A percentile compares a stretch with the other conserved stretches of the same genome.
Conservation (phyloP, 1,140 invertebrate species). For the Drosophila melanogaster region DNA sequence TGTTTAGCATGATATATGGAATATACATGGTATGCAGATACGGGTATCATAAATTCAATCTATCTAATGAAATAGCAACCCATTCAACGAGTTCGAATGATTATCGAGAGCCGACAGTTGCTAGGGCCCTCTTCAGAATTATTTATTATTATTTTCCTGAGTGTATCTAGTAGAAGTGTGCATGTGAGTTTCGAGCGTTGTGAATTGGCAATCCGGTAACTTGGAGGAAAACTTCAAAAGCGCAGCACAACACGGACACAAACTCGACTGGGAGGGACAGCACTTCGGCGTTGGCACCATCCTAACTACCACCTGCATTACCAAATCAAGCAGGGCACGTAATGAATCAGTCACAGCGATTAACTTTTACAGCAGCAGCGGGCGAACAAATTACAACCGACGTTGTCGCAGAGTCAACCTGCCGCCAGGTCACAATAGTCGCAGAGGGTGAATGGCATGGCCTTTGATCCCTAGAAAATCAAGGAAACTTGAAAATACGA, state of each 20-base stretch:
- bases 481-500: background rate
- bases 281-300: slow-evolving; percentile 15
- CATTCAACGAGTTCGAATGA: too few relatives aligned
- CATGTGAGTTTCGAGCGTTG: slow-evolving; percentile 53
- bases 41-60: too few relatives aligned
- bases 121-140: too few relatives aligned
- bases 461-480: slow-evolving; percentile 3
- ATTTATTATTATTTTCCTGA: background rate
- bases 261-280: slow-evolving; percentile 1
- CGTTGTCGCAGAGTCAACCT: slow-evolving; percentile 30
- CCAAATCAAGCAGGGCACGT: slow-evolving; percentile 73
- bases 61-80: too few relatives aligned
- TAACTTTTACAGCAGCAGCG: slow-evolving; percentile 61
- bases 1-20: too few relatives aligned
- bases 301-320: slow-evolving; percentile 47
- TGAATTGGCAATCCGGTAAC: slow-evolving; percentile 62
- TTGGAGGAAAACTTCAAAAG: slow-evolving; percentile 61
- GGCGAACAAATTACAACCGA: slow-evolving; percentile 38
- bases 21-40: too few relatives aligned
- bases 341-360: slow-evolving; percentile 77
- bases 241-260: slow-evolving; percentile 40
- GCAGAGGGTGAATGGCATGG: background rate
- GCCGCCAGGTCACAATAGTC: slow-evolving; percentile 6
- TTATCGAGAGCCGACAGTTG: too few relatives aligned
- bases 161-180: slow-evolving; percentile 16